Conservation (phyloP, 2,888 invertebrate species). For the Spicauda simplicius region DNA sequence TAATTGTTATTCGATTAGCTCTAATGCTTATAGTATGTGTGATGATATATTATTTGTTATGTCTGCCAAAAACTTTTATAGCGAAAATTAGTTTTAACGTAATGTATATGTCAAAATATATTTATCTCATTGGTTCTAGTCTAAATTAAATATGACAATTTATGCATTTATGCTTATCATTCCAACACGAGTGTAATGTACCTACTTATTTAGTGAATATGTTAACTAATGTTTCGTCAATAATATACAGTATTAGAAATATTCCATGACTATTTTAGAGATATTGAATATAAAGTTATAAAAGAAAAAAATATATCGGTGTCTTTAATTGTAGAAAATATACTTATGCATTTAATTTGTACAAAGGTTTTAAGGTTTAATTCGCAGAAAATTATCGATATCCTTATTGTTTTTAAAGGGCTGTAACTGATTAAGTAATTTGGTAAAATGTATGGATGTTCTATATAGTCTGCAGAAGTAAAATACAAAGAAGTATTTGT, state of each 20-base stretch:
- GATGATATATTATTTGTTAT: not conserved
- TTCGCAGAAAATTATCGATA: conserved; percentile 38
- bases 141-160: conserved; percentile 17
- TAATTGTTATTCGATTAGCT: not conserved
- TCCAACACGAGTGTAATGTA: conserved; percentile 10
- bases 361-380: conserved; percentile 37
- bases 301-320: conserved; percentile 21
- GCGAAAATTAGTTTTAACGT: not conserved
- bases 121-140: conserved; percentile 40
- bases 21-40: not conserved
- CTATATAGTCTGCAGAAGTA: not conserved
- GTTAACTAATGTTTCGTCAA: not conserved
- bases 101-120: conserved; percentile 28
- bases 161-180: conserved; percentile 24
- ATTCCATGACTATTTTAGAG: conserved; percentile 29
- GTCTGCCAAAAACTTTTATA: not conserved
- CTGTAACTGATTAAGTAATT: not conserved
- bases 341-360: conserved; percentile 43
- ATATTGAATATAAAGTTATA: conserved; percentile 9
- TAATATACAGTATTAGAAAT: conserved; percentile 19
- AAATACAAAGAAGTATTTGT: no score
- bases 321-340: conserved; percentile 19
- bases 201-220: not conserved
- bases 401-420: not conserved
- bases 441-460: not conserved